Evolutionary conservation across 2,797 vertebrate species (phyloP), one percentile per base, ranked within the genome.

Genomic region (Bufotes viridis): DNA sequence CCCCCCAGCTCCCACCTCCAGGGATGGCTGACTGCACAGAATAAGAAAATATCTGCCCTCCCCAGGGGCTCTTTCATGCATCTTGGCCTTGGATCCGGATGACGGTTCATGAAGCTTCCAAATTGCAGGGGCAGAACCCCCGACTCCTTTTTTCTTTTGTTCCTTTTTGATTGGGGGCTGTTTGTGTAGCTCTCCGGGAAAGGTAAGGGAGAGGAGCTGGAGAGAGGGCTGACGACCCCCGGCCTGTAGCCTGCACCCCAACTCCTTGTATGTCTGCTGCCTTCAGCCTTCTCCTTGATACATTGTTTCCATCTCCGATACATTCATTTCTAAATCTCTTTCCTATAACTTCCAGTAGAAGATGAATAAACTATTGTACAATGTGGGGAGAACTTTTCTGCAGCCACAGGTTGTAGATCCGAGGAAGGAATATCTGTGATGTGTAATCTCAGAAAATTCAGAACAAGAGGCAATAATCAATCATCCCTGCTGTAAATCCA

Each of bases 11-110:
- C 34, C 76, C 55, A 61, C 72, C 65, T 84, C 20, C 65, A 86
- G 63, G 88, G 85, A 84, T 79, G 72, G 70, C 51, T 75, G 78
- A 69, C 42, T 69, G 76, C 57, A 29, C 42, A 76, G 34, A 72
- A 58, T 17, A 86, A 79, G 49, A 78, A 83, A 69, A 60, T 10
- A 58, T 61, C 81, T 70, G 78, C 70, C 60, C 84, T 86, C 85
- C 88, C 85, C 85, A 58, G 85, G 75, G 85, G 85, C 70, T 89
- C 85, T 84, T 83, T 89, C 81, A 89, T 79, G 63, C 80, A 78
- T 69, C 85, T 79, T 79, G 88, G 88, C 80, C 88, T 86, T 86
- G 88, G 88, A 89, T 89, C 70, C 57, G 81, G 88, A 87, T 84
- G 74, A 84, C 22, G 72, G 85, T 78, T 87, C 84, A 87, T 87